Conservation (phyloP, 30 jellyfish, hydroid and myxozoan genomes). For the Cassiopea andromeda region DNA sequence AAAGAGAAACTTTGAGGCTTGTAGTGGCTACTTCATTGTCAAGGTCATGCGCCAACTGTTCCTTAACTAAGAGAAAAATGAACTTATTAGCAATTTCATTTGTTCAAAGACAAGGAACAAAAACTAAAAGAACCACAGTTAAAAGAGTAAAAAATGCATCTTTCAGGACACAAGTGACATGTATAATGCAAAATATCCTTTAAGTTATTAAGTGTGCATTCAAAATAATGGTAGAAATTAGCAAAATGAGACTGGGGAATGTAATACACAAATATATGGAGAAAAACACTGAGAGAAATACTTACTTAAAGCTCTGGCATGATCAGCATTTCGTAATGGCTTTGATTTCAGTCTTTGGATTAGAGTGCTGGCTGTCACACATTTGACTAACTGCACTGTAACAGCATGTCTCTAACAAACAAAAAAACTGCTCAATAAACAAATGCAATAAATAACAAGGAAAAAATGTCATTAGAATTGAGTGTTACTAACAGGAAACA, state of each 20-base stretch:
- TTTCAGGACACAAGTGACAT: too few relatives aligned
- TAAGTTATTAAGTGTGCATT: too few relatives aligned
- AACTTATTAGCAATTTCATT: background rate
- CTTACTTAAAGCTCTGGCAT: slow-evolving; percentile 92
- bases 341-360: slow-evolving; percentile 67
- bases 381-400: slow-evolving; percentile 83
- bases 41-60: slow-evolving; percentile 86
- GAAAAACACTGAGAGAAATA: background rate
- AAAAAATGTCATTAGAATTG: too few relatives aligned
- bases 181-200: too few relatives aligned
- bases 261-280: background rate
- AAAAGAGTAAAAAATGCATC: too few relatives aligned
- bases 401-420: slow-evolving; percentile 79
- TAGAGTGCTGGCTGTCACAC: slow-evolving; percentile 74
- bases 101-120: background rate
- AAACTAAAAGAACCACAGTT: background rate
- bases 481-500: too few relatives aligned
- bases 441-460: background rate
- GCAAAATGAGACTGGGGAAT: too few relatives aligned
- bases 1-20: slow-evolving; percentile 83
- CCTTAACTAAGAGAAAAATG: slow-evolving; percentile 59
- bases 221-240: too few relatives aligned
- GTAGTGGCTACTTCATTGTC: slow-evolving; percentile 94
- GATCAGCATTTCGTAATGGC: slow-evolving; percentile 90
- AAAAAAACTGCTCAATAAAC: background rate